A percentile compares a stretch with the other conserved stretches of the same genome.
These are phyloP conservation scores for Platycnemis pennipes DNA, from an alignment of 2,888 invertebrate genomes.

Conservation along the genomic window DNA sequence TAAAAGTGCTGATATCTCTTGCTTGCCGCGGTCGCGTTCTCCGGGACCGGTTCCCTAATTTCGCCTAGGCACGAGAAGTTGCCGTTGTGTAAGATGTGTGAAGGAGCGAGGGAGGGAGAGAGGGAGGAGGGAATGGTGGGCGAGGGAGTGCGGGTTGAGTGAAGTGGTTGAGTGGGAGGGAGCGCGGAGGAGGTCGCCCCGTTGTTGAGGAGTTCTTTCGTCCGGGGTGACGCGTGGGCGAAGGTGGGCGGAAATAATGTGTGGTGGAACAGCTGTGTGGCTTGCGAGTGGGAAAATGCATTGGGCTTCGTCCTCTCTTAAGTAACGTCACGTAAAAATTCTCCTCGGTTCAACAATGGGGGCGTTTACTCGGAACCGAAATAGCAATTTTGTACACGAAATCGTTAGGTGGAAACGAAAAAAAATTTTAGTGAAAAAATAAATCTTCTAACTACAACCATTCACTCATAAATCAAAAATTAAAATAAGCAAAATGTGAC, in stretches of 20 bases:
- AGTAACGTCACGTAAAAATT: neutral
- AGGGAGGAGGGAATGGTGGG: neutral
- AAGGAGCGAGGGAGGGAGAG: neutral
- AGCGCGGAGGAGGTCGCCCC: neutral
- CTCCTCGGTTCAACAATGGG: too few species aligned
- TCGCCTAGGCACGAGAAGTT: neutral
- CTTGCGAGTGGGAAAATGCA: neutral
- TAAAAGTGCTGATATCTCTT: conserved; percentile 47
- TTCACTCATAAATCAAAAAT: too few species aligned
- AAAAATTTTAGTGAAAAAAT: too few species aligned
- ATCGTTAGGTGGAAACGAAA: too few species aligned
- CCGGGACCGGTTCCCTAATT: neutral
- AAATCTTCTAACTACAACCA: too few species aligned
- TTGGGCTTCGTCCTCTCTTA: neutral
- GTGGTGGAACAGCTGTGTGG: neutral
- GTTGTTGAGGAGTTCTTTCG: neutral
- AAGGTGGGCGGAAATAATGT: neutral
- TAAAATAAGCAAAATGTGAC: too few species aligned
- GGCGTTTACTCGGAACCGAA: too few species aligned
- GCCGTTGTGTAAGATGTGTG: neutral
- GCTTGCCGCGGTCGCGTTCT: neutral
- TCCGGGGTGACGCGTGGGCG: neutral
- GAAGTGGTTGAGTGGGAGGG: neutral
- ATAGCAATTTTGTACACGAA: too few species aligned
- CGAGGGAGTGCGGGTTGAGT: neutral